Evolutionary conservation across 1,140 invertebrate genomes (phyloP).

Genomic region (Chrysoperla carnea): DNA sequence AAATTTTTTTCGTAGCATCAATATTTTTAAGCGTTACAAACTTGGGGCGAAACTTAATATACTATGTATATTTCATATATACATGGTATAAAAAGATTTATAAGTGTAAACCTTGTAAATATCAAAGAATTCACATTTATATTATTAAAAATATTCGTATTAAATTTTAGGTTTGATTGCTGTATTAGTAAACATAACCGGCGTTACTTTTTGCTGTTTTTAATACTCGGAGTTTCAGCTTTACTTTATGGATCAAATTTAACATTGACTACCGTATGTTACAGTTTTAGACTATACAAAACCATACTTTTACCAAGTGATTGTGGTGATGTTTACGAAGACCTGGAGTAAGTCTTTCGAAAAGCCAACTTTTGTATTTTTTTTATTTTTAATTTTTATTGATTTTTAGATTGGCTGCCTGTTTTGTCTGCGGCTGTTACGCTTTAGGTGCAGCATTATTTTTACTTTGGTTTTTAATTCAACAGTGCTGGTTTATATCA

Average conservation of each 20-base stretch:
- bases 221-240: slow-evolving; percentile 35
- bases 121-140: too few species aligned
- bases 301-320: slow-evolving; percentile 46
- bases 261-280: slow-evolving; percentile 50
- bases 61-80: too few species aligned
- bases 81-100: too few species aligned
- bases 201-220: slow-evolving; percentile 35
- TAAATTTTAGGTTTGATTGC: slow-evolving; percentile 43
- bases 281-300: slow-evolving; percentile 42
- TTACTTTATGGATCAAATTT: slow-evolving; percentile 48
- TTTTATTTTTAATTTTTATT: not conserved
- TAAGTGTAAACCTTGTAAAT: too few species aligned
- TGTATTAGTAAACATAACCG: slow-evolving; percentile 49
- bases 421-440: not conserved
- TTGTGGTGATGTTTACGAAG: slow-evolving; percentile 49
- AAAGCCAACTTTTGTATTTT: too few species aligned
- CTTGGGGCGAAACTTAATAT: too few species aligned
- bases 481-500: slow-evolving; percentile 2
- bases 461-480: slow-evolving; percentile 1
- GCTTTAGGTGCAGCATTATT: not conserved
- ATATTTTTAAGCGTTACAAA: too few species aligned
- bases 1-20: too few species aligned
- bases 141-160: too few species aligned
- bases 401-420: not conserved
- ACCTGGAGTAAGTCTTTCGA: slow-evolving; percentile 36